phyloP scores from a whole-genome alignment of 2,888 invertebrate genomes.

The Toxonevra muliebris region DNA sequence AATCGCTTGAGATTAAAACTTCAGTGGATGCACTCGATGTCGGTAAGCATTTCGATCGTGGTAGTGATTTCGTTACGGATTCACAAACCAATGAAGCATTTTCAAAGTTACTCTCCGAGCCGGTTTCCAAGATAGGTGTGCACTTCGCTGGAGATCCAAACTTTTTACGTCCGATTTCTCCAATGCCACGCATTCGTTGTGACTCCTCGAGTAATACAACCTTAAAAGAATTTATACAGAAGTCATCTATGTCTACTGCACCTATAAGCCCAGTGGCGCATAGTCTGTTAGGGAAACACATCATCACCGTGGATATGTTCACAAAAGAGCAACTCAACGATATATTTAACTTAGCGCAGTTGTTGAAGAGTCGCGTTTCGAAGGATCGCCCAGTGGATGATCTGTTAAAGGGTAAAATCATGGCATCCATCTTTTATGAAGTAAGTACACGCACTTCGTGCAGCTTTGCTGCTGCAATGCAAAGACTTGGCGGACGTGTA shows the following conservation, averaged over 20 bases:
- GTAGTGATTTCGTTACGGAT: constrained; percentile 61
- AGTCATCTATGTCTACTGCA: constrained; percentile 60
- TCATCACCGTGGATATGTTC: constrained; percentile 87
- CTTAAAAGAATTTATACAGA: constrained; percentile 64
- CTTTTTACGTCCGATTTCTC: constrained; percentile 68
- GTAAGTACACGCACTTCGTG: constrained; percentile 95
- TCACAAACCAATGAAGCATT: constrained; percentile 69
- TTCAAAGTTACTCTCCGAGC: constrained; percentile 64
- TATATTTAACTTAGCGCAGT: constrained; percentile 93
- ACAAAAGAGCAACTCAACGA: constrained; percentile 89
- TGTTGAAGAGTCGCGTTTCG: constrained; percentile 80
- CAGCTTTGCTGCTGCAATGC: constrained; percentile 97
- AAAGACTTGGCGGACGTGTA: constrained; percentile 92
- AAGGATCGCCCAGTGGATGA: constrained; percentile 88
- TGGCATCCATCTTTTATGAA: constrained; percentile 98
- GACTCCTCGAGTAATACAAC: constrained; percentile 69
- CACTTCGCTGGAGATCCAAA: constrained; percentile 70
- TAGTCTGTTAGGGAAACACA: constrained; percentile 75
- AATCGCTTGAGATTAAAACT: constrained; percentile 62
- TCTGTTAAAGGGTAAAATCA: constrained; percentile 88
- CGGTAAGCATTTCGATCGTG: constrained; percentile 40
- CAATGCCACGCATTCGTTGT: constrained; percentile 67
- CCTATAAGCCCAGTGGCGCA: constrained; percentile 65
- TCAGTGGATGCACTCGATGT: constrained; percentile 44
- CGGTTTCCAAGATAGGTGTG: constrained; percentile 66